phyloP scores from a whole-genome alignment of 1,140 invertebrate genomes.

The Probaryconus sp. region DNA sequence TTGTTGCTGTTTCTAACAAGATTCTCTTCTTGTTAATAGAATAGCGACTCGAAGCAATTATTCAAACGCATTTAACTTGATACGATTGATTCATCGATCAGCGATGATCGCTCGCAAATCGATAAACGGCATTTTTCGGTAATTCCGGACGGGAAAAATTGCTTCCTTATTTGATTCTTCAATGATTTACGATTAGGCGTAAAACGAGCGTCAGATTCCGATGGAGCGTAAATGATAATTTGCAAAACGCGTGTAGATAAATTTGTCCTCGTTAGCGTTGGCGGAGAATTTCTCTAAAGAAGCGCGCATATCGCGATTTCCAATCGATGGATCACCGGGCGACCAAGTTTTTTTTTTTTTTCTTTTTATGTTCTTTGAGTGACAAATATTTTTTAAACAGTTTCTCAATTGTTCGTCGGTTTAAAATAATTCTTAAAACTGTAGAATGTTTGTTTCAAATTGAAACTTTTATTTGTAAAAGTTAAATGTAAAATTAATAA shows the following conservation, averaged over 20 bases:
- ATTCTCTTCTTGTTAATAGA: too few relatives aligned
- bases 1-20: too few relatives aligned
- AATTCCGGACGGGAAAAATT: neutral
- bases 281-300: conserved; percentile 34
- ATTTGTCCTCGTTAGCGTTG: conserved; percentile 51
- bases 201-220: conserved; percentile 17
- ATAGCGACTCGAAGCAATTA: too few relatives aligned
- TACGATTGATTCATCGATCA: too few relatives aligned
- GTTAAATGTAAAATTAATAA: too few relatives aligned
- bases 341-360: conserved; percentile 24
- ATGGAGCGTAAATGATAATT: conserved; percentile 33
- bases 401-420: neutral
- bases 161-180: conserved; percentile 10
- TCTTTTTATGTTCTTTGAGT: neutral
- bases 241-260: conserved; percentile 32
- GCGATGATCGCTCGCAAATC: too few relatives aligned
- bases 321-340: conserved; percentile 39
- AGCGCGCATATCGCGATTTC: conserved; percentile 30
- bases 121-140: neutral
- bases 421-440: conserved; percentile 16
- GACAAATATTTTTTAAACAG: too few relatives aligned
- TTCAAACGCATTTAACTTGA: too few relatives aligned
- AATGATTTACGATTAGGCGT: conserved; percentile 28
- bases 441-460: too few relatives aligned
- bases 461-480: too few relatives aligned